A percentile compares a stretch with the other conserved stretches of the same genome.
Conservation (phyloP, 2,113 vertebrate species). For the Plotosus lineatus region DNA sequence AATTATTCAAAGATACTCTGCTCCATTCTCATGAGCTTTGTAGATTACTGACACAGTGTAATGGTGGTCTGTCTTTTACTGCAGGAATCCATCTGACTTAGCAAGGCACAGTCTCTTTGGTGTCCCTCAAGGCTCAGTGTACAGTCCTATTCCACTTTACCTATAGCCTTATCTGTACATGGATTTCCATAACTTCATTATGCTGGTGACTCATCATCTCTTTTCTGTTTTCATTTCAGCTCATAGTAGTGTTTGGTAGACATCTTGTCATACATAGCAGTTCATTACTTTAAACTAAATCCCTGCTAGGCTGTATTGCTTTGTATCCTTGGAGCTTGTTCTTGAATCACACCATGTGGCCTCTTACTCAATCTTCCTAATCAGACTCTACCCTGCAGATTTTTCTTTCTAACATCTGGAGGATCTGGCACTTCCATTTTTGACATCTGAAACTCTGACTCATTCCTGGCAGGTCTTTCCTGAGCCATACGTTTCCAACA, state of each 20-base stretch:
- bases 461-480: not conserved
- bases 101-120: not conserved
- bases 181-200: not conserved
- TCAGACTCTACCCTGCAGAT: not conserved
- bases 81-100: not conserved
- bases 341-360: not conserved
- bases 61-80: not conserved
- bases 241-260: not conserved
- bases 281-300: not conserved
- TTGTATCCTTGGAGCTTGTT: not conserved
- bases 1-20: not conserved
- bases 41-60: not conserved
- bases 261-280: not conserved
- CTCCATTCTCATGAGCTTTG: not conserved
- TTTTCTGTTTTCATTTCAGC: not conserved
- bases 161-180: not conserved
- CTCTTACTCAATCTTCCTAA: not conserved
- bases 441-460: too few relatives aligned
- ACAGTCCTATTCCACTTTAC: not conserved
- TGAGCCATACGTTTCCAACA: not conserved
- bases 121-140: not conserved
- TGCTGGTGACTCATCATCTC: not conserved
- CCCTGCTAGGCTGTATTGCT: not conserved
- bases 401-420: too few relatives aligned
- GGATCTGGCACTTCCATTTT: too few relatives aligned